Evolutionary conservation across 2,888 invertebrate genomes (phyloP).

Genomic region (Maniola hyperantus): DNA sequence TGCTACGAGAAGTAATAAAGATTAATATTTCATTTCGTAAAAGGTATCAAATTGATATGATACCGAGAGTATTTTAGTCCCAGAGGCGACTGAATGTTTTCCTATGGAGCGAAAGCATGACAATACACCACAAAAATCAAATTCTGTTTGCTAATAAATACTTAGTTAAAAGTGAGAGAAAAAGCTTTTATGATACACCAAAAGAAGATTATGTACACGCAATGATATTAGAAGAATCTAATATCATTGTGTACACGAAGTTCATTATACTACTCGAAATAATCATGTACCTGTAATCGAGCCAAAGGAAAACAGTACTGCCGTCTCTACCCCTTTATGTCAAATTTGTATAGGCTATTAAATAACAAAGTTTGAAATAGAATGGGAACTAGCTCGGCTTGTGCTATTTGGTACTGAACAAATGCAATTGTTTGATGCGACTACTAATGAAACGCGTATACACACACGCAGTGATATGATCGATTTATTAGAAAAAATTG

Average conservation of each 20-base stretch:
- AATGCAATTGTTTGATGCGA: slow-evolving; percentile 73
- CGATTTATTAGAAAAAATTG: slow-evolving; percentile 40
- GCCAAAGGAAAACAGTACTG: slow-evolving; percentile 9
- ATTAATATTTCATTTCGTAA: slow-evolving; percentile 45
- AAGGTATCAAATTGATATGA: slow-evolving; percentile 50
- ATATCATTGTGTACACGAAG: not conserved
- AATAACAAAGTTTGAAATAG: slow-evolving; percentile 61
- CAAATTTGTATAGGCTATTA: slow-evolving; percentile 50
- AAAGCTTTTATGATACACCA: not conserved
- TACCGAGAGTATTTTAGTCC: slow-evolving; percentile 33
- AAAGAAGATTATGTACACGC: not conserved
- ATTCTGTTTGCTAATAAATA: not conserved
- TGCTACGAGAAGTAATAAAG: slow-evolving; percentile 73
- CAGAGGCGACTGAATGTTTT: slow-evolving; percentile 12
- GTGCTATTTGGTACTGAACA: slow-evolving; percentile 79
- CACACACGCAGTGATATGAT: slow-evolving; percentile 46
- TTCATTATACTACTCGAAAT: not conserved
- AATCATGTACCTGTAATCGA: not conserved
- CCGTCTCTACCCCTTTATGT: slow-evolving; percentile 13
- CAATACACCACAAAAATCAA: not conserved
- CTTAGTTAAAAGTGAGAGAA: not conserved
- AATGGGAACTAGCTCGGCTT: slow-evolving; percentile 68
- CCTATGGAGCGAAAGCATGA: not conserved
- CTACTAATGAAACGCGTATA: slow-evolving; percentile 56
- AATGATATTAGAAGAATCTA: no score